Evolutionary conservation across 2,888 invertebrate genomes (phyloP).

Genomic region (Epistrophe grossulariae): DNA sequence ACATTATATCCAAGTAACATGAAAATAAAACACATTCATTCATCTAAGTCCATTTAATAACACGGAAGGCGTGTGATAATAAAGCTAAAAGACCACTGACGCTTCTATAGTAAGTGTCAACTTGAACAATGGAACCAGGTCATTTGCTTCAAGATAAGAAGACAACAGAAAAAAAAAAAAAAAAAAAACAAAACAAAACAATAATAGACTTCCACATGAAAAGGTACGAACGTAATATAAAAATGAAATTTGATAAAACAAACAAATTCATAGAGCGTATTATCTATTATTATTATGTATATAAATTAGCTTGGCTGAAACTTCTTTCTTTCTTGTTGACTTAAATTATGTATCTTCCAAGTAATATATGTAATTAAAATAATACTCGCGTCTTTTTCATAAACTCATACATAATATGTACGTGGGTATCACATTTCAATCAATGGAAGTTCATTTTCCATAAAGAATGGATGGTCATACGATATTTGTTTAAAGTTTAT

Average conservation of each 20-base stretch:
- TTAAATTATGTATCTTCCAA: slow-evolving; percentile 28
- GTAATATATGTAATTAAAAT: slow-evolving; percentile 35
- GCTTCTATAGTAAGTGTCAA: slow-evolving; percentile 15
- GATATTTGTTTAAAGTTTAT: slow-evolving; percentile 6
- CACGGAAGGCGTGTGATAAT: slow-evolving; percentile 30
- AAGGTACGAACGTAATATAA: background rate
- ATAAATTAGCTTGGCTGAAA: slow-evolving; percentile 29
- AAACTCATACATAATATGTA: background rate
- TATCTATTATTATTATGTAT: background rate
- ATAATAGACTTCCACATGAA: background rate
- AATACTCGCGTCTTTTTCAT: slow-evolving; percentile 33
- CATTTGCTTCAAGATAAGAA: slow-evolving; percentile 32
- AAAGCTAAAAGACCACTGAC: slow-evolving; percentile 12
- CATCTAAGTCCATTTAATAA: background rate
- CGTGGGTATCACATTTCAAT: slow-evolving; percentile 66
- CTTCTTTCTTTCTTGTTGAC: slow-evolving; percentile 33
- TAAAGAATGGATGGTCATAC: slow-evolving; percentile 18
- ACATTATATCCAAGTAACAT: background rate
- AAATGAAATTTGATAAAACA: slow-evolving; percentile 56
- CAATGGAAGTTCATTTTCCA: slow-evolving; percentile 48
- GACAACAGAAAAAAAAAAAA: background rate
- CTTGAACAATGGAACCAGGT: slow-evolving; percentile 41
- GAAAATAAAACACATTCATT: slow-evolving; percentile 3
- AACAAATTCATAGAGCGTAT: slow-evolving; percentile 52
- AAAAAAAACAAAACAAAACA: background rate